phyloP scores from a whole-genome alignment of 1,140 invertebrate genomes.

The Anoplolepis gracilipes region DNA sequence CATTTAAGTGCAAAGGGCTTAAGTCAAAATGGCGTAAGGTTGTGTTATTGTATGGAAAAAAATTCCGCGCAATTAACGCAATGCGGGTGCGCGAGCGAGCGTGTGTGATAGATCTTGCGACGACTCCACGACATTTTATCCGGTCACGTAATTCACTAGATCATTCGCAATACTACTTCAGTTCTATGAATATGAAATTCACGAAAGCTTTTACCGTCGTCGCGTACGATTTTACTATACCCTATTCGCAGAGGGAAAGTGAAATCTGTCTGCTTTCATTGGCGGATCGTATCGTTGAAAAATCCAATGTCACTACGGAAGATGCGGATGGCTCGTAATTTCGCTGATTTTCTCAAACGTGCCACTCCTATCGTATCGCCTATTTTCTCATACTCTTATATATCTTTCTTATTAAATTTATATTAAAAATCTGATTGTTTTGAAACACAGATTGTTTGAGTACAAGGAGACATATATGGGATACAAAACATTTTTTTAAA shows the following conservation, averaged over 20 bases:
- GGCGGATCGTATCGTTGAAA: constrained; percentile 1
- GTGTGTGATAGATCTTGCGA: constrained; percentile 45
- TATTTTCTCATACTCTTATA: constrained; percentile 6
- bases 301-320: constrained; percentile 9
- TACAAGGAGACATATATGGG: background rate
- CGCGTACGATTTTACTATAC: background rate
- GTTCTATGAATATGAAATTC: constrained; percentile 39
- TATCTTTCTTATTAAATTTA: background rate
- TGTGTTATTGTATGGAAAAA: background rate
- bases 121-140: constrained; percentile 11
- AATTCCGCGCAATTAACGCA: constrained; percentile 11
- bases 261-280: constrained; percentile 35
- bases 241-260: constrained; percentile 26
- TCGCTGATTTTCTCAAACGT: background rate
- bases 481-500: background rate
- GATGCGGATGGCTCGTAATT: background rate
- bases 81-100: background rate
- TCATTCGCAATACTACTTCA: constrained; percentile 32
- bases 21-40: constrained; percentile 15
- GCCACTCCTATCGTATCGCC: background rate
- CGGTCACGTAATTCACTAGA: constrained; percentile 31
- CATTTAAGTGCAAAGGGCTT: constrained; percentile 19
- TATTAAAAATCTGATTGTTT: background rate
- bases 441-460: background rate
- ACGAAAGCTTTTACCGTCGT: constrained; percentile 41